Conservation (phyloP, 2,888 invertebrate species). For the Drosophila mercatorum region DNA sequence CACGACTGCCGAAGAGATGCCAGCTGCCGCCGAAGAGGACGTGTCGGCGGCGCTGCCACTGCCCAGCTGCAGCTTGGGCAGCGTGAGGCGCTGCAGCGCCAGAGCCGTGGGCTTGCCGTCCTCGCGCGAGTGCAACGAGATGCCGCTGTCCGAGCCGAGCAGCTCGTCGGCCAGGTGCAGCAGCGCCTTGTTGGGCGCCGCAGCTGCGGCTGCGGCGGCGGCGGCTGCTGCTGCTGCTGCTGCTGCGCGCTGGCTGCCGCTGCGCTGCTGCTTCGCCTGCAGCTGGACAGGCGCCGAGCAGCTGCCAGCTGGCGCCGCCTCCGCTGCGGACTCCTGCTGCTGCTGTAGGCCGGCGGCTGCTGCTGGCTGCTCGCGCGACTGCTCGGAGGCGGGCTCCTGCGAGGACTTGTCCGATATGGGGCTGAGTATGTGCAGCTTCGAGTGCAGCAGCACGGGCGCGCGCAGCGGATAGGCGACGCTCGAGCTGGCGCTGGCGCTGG, state of each 20-base stretch:
- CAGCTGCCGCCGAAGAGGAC: slow-evolving; percentile 25
- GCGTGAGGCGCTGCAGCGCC: slow-evolving; percentile 87
- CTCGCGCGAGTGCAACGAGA: slow-evolving; percentile 93
- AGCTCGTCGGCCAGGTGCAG: slow-evolving; percentile 87
- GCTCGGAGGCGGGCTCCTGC: slow-evolving; percentile 92
- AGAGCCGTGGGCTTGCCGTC: slow-evolving; percentile 88
- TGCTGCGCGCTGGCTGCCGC: slow-evolving; percentile 71
- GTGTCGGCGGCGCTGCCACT: slow-evolving; percentile 75
- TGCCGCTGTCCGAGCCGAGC: slow-evolving; percentile 94
- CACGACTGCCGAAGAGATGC: background rate
- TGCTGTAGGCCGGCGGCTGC: slow-evolving; percentile 36
- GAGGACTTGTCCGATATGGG: slow-evolving; percentile 96
- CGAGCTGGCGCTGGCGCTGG: slow-evolving; percentile 74
- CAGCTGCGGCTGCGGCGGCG: slow-evolving; percentile 72
- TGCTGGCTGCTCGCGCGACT: slow-evolving; percentile 88
- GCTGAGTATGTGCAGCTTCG: slow-evolving; percentile 93
- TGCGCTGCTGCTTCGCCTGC: slow-evolving; percentile 17
- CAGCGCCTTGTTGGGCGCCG: slow-evolving; percentile 91
- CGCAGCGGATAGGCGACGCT: slow-evolving; percentile 88
- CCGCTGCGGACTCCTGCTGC: slow-evolving; percentile 34
- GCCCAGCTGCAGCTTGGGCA: slow-evolving; percentile 85
- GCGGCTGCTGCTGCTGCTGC: slow-evolving; percentile 48
- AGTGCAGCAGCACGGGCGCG: slow-evolving; percentile 89
- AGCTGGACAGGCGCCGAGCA: slow-evolving; percentile 9
- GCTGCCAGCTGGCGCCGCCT: slow-evolving; percentile 51